Evolutionary conservation across 1,140 invertebrate genomes (phyloP).

Genomic region (Caenorhabditis inopinata): DNA sequence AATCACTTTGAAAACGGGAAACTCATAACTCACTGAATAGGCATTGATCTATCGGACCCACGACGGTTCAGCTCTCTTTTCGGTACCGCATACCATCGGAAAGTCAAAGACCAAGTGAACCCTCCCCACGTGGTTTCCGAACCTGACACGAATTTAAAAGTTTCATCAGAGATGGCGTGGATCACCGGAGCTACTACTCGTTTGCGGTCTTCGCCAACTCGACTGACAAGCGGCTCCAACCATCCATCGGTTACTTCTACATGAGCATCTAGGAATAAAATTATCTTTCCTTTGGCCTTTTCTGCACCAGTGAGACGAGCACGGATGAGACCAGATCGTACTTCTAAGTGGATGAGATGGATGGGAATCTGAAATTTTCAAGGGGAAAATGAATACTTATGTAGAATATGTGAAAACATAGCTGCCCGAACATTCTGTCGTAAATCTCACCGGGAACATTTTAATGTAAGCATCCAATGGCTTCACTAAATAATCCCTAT

Average conservation of each 20-base stretch:
- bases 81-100: slow-evolving; percentile 75
- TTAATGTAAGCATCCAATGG: slow-evolving; percentile 78
- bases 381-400: no score
- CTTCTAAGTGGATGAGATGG: slow-evolving; percentile 72
- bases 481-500: slow-evolving; percentile 77
- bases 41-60: slow-evolving; percentile 52
- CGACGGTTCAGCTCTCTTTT: slow-evolving; percentile 52
- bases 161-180: slow-evolving; percentile 90
- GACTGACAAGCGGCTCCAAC: slow-evolving; percentile 80
- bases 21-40: no score
- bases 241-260: slow-evolving; percentile 86
- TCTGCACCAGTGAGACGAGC: slow-evolving; percentile 82
- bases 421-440: no score
- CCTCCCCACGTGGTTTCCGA: slow-evolving; percentile 94
- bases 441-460: slow-evolving; percentile 69
- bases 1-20: no score
- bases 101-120: slow-evolving; percentile 97
- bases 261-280: slow-evolving; percentile 88
- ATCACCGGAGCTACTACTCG: slow-evolving; percentile 89
- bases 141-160: slow-evolving; percentile 86
- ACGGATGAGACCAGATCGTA: slow-evolving; percentile 80
- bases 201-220: slow-evolving; percentile 75
- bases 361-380: slow-evolving; percentile 71
- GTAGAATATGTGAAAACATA: no score
- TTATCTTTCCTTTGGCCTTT: slow-evolving; percentile 77